A percentile compares a stretch with the other conserved stretches of the same genome.
phyloP scores from a whole-genome alignment of 2,888 invertebrate species.

The Drosophila cognata region DNA sequence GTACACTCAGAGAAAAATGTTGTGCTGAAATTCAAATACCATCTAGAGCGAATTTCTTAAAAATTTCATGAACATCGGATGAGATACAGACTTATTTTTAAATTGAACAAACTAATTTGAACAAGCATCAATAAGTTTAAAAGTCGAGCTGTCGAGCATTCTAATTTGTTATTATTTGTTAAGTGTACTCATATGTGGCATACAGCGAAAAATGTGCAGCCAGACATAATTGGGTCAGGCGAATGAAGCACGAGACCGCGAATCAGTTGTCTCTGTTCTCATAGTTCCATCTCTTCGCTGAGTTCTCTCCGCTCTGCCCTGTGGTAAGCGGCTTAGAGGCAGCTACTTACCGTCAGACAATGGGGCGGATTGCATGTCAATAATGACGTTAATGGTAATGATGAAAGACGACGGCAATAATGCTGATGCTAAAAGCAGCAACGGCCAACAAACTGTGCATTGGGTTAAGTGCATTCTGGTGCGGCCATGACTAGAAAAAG shows the following conservation, averaged over 20 bases:
- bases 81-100: background rate
- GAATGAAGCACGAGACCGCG: constrained; percentile 58
- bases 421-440: constrained; percentile 38
- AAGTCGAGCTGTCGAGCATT: background rate
- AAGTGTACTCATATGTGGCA: constrained; percentile 9
- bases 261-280: constrained; percentile 17
- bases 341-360: constrained; percentile 53
- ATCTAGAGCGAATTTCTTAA: background rate
- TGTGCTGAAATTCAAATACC: background rate
- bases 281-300: background rate
- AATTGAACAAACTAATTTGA: background rate
- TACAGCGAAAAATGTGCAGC: constrained; percentile 37
- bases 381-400: constrained; percentile 39
- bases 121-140: background rate
- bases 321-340: constrained; percentile 63
- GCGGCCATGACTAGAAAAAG: constrained; percentile 46
- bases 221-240: constrained; percentile 47
- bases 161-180: background rate
- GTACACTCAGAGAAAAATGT: background rate
- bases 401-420: constrained; percentile 31
- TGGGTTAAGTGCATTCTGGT: constrained; percentile 44
- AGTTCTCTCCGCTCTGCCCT: constrained; percentile 8
- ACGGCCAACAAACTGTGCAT: constrained; percentile 33
- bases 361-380: constrained; percentile 36
- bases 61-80: too few relatives aligned